Evolutionary conservation across 2,797 vertebrate genomes (phyloP).

Genomic region (Chrysocyon brachyurus): DNA sequence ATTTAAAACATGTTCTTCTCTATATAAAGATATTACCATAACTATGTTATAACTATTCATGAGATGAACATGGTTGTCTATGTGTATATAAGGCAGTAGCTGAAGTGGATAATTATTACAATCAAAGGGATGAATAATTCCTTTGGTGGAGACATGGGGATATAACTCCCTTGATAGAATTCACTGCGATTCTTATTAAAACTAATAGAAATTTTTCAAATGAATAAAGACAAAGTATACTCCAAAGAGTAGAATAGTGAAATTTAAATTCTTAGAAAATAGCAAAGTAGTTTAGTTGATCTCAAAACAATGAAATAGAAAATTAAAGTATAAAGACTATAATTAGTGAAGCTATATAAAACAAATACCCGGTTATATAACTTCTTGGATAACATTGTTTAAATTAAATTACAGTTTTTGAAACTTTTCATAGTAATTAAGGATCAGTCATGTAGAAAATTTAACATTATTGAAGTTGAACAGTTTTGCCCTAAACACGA

Average conservation of each 20-base stretch:
- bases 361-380: neutral
- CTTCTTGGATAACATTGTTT: neutral
- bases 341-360: neutral
- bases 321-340: neutral
- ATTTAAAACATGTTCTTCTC: neutral
- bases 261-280: neutral
- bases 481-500: conserved; percentile 67
- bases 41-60: neutral
- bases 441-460: conserved; percentile 40
- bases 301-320: conserved; percentile 25
- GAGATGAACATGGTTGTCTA: neutral
- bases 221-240: neutral
- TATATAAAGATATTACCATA: neutral
- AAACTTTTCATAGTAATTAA: neutral
- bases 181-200: neutral
- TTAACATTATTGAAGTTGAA: conserved; percentile 68
- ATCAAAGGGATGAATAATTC: neutral
- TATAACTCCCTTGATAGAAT: neutral
- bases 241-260: neutral
- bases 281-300: neutral
- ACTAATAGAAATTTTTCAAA: neutral
- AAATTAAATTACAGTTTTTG: conserved; percentile 14
- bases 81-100: neutral
- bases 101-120: neutral
- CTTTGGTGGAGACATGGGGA: neutral